Percentiles rank a stretch among this genome's conserved stretches.
These are phyloP conservation scores for Myiotriccus ornatus DNA, from an alignment of 2,797 vertebrate species.

Conservation along the genomic window DNA sequence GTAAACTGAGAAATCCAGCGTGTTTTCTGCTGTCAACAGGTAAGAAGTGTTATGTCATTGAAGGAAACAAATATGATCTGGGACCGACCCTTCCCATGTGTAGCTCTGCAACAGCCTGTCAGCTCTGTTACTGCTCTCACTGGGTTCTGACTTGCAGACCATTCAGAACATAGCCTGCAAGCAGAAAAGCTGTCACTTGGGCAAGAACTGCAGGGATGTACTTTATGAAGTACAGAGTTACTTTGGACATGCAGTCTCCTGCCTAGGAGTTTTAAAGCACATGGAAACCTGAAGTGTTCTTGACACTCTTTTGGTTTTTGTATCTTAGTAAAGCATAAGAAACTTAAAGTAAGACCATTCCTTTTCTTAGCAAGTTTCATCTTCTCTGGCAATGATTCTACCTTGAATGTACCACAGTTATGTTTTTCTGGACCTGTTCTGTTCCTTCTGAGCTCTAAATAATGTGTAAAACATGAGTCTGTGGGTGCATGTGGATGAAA, in stretches of 20 bases:
- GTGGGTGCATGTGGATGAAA: not conserved
- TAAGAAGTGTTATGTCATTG: not conserved
- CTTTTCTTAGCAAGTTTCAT: not conserved
- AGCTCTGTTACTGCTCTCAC: not conserved
- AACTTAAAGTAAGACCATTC: not conserved
- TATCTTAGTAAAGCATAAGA: not conserved
- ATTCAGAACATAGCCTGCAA: not conserved
- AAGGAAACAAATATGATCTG: not conserved
- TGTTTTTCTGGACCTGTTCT: not conserved
- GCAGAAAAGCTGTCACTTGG: not conserved
- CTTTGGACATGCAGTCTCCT: not conserved
- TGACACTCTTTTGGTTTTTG: not conserved
- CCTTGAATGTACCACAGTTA: not conserved
- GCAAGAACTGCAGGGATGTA: not conserved
- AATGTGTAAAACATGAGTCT: accelerated
- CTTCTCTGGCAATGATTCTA: accelerated
- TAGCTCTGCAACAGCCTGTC: not conserved
- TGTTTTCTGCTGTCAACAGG: not conserved
- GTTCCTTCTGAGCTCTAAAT: not conserved
- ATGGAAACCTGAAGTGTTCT: not conserved
- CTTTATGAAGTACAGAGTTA: not conserved
- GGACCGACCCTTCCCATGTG: accelerated
- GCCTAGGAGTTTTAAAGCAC: not conserved
- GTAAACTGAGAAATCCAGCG: not conserved
- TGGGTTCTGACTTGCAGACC: not conserved